Evolutionary conservation across 2,888 invertebrate species (phyloP).

Genomic region (Drosophila anceps): DNA sequence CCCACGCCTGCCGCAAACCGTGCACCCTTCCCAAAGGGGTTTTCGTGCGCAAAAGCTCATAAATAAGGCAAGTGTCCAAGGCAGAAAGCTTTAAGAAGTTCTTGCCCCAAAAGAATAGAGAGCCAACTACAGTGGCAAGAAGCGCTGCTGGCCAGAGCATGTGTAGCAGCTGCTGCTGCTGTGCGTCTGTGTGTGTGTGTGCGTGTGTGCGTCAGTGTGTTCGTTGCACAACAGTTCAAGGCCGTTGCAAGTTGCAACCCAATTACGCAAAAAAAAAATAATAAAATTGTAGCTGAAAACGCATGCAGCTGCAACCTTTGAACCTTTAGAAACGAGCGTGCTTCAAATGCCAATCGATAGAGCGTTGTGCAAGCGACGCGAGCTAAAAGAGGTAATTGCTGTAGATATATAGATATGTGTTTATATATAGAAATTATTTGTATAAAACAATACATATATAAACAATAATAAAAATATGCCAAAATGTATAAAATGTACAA

Average conservation of each 20-base stretch:
- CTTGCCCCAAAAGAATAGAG: background rate
- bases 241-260: constrained; percentile 63
- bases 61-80: constrained; percentile 46
- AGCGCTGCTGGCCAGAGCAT: constrained; percentile 35
- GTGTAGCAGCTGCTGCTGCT: constrained; percentile 43
- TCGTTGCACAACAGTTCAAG: constrained; percentile 56
- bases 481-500: background rate
- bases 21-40: constrained; percentile 28
- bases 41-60: constrained; percentile 17
- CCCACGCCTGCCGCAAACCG: background rate
- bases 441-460: too few relatives aligned
- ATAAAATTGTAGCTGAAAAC: constrained; percentile 21
- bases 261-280: constrained; percentile 70
- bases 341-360: constrained; percentile 10
- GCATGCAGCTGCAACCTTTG: constrained; percentile 19
- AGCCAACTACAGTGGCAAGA: background rate
- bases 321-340: constrained; percentile 1
- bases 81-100: constrained; percentile 11
- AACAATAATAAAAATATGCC: background rate
- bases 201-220: constrained; percentile 12
- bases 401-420: background rate
- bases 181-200: constrained; percentile 5
- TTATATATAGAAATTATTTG: background rate
- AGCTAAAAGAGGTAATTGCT: background rate
- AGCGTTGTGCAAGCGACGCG: background rate